These are phyloP conservation scores for Pogonocichla stellata DNA, from an alignment of 2,113 vertebrate genomes.

Conservation along the genomic window DNA sequence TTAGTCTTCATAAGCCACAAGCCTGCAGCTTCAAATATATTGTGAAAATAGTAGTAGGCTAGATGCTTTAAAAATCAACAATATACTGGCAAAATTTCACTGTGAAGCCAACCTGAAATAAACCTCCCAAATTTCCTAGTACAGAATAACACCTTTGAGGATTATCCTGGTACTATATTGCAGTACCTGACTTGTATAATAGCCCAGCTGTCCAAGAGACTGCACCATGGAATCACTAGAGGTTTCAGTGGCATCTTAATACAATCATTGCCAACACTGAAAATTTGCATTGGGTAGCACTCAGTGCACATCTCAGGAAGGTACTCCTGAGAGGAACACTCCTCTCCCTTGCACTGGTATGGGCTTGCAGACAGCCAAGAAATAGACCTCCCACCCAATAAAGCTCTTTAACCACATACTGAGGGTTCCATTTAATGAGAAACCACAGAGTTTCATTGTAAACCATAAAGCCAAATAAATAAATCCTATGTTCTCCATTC, in stretches of 20 bases:
- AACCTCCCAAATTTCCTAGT: background rate
- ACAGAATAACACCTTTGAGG: background rate
- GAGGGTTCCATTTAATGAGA: background rate
- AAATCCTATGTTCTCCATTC: background rate
- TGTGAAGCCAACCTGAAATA: background rate
- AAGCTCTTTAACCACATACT: background rate
- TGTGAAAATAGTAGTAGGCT: background rate
- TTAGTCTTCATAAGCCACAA: background rate
- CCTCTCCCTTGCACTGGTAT: background rate
- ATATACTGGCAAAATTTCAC: background rate
- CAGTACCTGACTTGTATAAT: background rate
- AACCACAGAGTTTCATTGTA: background rate
- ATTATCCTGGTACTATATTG: background rate
- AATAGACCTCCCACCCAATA: background rate
- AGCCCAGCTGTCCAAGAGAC: background rate
- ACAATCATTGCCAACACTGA: background rate
- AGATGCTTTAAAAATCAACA: background rate
- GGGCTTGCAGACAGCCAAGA: background rate
- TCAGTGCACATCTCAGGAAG: fast-evolving
- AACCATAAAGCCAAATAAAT: background rate
- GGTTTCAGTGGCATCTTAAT: background rate
- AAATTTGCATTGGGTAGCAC: background rate
- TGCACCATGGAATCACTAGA: background rate
- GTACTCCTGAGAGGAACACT: background rate
- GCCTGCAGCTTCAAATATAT: background rate